Evolutionary conservation across 2,113 vertebrate species (phyloP), one percentile per base, ranked within the genome.

Genomic region (Otus sunia): DNA sequence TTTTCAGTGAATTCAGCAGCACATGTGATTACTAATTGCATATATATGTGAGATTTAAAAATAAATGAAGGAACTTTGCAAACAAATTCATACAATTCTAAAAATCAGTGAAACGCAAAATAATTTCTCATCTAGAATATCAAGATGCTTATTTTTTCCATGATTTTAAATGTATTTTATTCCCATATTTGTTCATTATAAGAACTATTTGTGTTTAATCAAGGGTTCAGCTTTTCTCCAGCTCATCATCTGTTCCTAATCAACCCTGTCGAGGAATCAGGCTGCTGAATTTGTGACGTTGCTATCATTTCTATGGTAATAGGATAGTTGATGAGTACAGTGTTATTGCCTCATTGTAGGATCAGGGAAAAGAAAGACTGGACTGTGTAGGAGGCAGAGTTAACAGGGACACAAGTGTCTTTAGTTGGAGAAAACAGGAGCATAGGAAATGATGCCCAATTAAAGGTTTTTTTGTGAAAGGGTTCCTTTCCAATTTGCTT

Each of bases 281-380:
- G 37, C 86, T 92, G 88, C 79, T 86, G 88, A 93, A 93, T 95
- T 92, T 95, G 64, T 94, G 92, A 93, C 2, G 41, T 92, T 93
- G 86, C 43, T 86, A 88, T 94, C 75, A 96, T 95, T 95, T 94
- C 90, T 94, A 90, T 96, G 96, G 88, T 96, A 97, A 96, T 96
- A 77, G 71, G 82, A 37, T 58, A 71, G 82, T 8, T 96, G 95
- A 95, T 93, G 72, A 97, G 88, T 56, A 50, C 66, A 71, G 45
- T 80, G 60, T 59, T 93, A 55, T 56, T 71, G 56, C 41, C n/a
- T 88, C 60, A 77, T 43, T 90, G 86, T 43, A 63, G 94, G 68
- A 94, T 73, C 23, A n/a, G 68, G 79, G 37, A 71, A 76, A 73
- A 79, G 74, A 34, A 88, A 74, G 63, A 34, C 67, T 64, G 86